Evolutionary conservation across 2,113 vertebrate genomes (phyloP).

Genomic region (Psettodes erumei): DNA sequence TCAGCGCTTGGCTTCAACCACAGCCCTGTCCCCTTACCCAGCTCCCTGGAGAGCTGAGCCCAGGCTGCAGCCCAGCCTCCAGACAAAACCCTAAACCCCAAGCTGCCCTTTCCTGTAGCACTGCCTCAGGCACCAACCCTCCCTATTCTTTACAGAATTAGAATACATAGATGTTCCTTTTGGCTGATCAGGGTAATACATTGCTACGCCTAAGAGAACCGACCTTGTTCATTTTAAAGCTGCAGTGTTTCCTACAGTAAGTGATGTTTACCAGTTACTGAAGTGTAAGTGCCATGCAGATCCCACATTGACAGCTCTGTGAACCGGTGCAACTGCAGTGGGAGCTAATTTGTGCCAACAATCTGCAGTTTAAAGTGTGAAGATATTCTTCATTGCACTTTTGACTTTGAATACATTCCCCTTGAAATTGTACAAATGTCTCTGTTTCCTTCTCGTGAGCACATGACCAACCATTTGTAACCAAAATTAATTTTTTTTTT

Average conservation of each 20-base stretch:
- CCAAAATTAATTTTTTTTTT: no score
- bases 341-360: no score
- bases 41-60: slow-evolving; percentile 66
- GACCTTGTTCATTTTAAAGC: neutral
- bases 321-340: neutral
- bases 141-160: slow-evolving; percentile 7
- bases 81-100: slow-evolving; percentile 48
- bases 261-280: neutral
- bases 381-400: neutral
- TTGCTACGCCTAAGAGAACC: neutral
- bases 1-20: slow-evolving; percentile 28
- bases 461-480: neutral
- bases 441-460: neutral
- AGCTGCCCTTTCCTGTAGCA: slow-evolving; percentile 48
- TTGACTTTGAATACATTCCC: neutral
- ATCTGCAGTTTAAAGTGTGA: neutral
- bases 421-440: neutral
- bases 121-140: slow-evolving; percentile 20
- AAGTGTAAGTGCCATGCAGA: neutral
- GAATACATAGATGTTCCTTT: slow-evolving; percentile 12
- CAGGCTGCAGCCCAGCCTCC: slow-evolving; percentile 36
- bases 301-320: neutral
- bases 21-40: slow-evolving; percentile 40
- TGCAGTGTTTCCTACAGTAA: neutral
- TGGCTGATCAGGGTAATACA: slow-evolving; percentile 12